Conservation (phyloP, 2,888 invertebrate genomes). For the Acleris literana region DNA sequence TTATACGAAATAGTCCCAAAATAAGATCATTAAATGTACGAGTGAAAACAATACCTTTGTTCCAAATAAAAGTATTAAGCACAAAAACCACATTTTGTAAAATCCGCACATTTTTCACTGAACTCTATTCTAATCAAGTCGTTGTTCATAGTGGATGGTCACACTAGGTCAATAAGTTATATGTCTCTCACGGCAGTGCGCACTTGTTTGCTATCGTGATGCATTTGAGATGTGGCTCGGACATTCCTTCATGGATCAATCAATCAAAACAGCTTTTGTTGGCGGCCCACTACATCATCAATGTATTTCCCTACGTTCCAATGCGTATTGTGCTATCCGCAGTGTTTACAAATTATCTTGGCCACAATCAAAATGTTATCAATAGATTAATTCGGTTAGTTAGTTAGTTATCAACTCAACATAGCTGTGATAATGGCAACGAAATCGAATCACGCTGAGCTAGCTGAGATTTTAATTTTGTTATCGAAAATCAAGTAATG, state of each 20-base stretch:
- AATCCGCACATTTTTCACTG: conserved; percentile 53
- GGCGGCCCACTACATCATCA: conserved; percentile 55
- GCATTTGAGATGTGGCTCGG: conserved; percentile 44
- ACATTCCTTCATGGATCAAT: conserved; percentile 61
- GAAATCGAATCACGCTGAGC: conserved; percentile 1
- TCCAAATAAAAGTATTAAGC: conserved; percentile 20
- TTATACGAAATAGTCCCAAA: no score
- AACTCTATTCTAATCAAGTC: conserved; percentile 40
- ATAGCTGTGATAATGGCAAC: conserved; percentile 46
- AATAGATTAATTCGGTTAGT: conserved; percentile 48
- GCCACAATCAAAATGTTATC: conserved; percentile 69
- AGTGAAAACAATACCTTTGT: conserved; percentile 17
- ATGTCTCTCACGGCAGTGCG: conserved; percentile 6
- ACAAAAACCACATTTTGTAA: conserved; percentile 42
- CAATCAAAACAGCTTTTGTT: conserved; percentile 73
- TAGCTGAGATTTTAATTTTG: conserved; percentile 10
- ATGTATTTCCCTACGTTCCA: conserved; percentile 64
- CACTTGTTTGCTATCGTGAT: conserved; percentile 19
- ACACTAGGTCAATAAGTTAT: no score
- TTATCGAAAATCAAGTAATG: neutral
- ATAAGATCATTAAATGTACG: no score
- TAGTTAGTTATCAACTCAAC: conserved; percentile 38
- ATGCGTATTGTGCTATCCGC: conserved; percentile 60
- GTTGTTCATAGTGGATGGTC: conserved; percentile 48
- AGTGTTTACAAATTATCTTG: conserved; percentile 78